phyloP scores from a whole-genome alignment of 2,113 vertebrate genomes.

The Henicopernis longicauda region DNA sequence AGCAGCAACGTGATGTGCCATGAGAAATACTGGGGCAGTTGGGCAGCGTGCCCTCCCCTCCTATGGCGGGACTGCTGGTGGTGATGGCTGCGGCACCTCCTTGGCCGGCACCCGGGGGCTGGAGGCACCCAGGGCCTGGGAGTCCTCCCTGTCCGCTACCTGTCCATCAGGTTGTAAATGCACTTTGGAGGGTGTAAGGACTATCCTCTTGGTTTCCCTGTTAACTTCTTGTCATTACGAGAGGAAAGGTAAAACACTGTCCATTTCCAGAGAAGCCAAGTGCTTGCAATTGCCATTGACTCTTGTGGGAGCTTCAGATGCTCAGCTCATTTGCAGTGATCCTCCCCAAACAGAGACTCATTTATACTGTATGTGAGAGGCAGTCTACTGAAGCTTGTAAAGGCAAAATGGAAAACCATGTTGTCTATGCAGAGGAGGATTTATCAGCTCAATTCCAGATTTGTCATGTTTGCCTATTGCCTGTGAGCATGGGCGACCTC shows the following conservation, averaged over 20 bases:
- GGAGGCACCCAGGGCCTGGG: neutral
- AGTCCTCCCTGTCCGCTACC: neutral
- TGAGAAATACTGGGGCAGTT: neutral
- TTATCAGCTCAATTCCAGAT: neutral
- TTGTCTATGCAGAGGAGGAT: neutral
- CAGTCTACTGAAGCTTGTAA: neutral
- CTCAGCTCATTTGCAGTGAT: neutral
- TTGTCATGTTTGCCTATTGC: neutral
- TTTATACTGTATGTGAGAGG: neutral
- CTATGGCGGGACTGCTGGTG: neutral
- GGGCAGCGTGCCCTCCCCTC: neutral
- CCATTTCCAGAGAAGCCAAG: neutral
- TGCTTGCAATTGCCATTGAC: neutral
- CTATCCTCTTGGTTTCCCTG: neutral
- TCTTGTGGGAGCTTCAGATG: neutral
- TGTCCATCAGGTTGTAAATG: neutral
- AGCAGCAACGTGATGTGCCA: fast-evolving
- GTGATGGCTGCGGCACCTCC: neutral
- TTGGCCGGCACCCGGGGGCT: neutral
- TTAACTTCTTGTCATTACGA: neutral
- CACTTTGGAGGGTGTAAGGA: neutral
- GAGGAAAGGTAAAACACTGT: neutral
- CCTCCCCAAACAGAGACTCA: neutral
- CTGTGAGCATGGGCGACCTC: neutral
- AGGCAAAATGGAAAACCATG: neutral